These are phyloP conservation scores for Aspidiotus rigidus DNA, from an alignment of 2,888 invertebrate genomes.

Conservation along the genomic window DNA sequence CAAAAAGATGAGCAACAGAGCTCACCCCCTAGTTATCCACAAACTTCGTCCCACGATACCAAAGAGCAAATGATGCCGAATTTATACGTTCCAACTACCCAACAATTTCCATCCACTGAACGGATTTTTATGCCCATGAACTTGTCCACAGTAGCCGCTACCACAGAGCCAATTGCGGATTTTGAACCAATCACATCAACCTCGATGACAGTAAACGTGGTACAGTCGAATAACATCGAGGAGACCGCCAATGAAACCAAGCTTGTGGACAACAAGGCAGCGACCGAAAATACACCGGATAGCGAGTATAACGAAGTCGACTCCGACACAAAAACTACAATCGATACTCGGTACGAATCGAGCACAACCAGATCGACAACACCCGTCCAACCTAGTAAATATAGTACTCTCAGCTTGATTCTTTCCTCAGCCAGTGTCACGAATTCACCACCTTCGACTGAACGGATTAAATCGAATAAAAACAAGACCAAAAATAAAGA, in stretches of 20 bases:
- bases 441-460: neutral
- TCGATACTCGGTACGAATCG: constrained; percentile 6
- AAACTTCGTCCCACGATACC: neutral
- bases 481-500: constrained; percentile 5
- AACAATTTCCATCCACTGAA: constrained; percentile 32
- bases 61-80: constrained; percentile 17
- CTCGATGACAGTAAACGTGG: constrained; percentile 38
- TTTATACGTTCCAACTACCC: constrained; percentile 34
- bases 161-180: constrained; percentile 18
- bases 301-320: constrained; percentile 30
- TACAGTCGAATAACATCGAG: constrained; percentile 34
- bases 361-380: constrained; percentile 5
- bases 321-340: constrained; percentile 24
- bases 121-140: constrained; percentile 29
- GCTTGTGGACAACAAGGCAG: constrained; percentile 17
- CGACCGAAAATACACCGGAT: constrained; percentile 21
- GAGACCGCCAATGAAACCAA: constrained; percentile 2
- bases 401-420: neutral
- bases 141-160: constrained; percentile 27
- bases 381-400: neutral
- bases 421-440: neutral
- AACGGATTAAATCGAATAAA: neutral
- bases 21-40: neutral
- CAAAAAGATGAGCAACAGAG: neutral
- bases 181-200: constrained; percentile 38